phyloP scores from a whole-genome alignment of 2,888 invertebrate genomes.

The Trichopoda pennipes region DNA sequence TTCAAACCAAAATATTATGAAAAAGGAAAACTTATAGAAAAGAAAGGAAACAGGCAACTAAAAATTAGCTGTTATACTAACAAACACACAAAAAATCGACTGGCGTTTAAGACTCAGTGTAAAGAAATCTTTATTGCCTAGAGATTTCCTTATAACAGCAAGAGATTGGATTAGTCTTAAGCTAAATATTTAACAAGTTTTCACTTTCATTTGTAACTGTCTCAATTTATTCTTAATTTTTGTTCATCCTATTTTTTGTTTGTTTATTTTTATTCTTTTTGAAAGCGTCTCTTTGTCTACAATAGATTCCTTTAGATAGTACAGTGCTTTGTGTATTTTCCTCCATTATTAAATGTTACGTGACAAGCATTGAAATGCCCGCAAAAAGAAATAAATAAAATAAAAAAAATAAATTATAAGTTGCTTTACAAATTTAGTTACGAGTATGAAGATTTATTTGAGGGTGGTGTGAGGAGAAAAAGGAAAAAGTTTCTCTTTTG shows the following conservation, averaged over 20 bases:
- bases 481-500: too few species aligned
- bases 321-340: constrained; percentile 23
- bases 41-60: background rate
- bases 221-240: background rate
- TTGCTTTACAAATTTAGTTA: constrained; percentile 27
- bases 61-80: background rate
- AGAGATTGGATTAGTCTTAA: constrained; percentile 33
- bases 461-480: background rate
- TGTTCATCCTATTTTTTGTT: background rate
- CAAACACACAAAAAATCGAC: background rate
- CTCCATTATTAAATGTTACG: constrained; percentile 47
- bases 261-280: background rate
- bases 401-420: constrained; percentile 37
- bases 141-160: background rate
- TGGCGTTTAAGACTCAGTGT: background rate
- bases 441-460: background rate
- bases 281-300: background rate
- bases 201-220: constrained; percentile 27
- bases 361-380: constrained; percentile 41
- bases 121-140: background rate
- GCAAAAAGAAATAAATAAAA: background rate
- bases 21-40: too few species aligned
- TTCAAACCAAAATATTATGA: background rate
- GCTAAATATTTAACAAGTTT: constrained; percentile 46
- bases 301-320: constrained; percentile 5